These are phyloP conservation scores for Sebastes trivittatus DNA, from an alignment of 2,797 vertebrate species.

Conservation along the genomic window DNA sequence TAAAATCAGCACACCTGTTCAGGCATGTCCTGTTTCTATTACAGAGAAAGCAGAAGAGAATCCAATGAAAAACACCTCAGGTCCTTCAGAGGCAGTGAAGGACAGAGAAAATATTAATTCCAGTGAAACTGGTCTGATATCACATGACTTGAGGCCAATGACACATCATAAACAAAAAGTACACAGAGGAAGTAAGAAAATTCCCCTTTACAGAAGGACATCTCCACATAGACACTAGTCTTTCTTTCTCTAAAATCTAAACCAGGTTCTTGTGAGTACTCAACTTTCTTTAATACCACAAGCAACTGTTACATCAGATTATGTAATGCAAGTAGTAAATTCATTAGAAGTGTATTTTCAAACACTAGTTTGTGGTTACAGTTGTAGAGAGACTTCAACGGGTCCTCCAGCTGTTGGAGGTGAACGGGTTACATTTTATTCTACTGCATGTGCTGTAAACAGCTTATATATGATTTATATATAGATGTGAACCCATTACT, in stretches of 20 bases:
- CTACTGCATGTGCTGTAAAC: background rate
- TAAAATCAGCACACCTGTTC: background rate
- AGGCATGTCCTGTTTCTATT: background rate
- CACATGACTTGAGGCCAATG: conserved; percentile 19
- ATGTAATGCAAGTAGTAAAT: background rate
- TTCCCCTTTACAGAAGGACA: background rate
- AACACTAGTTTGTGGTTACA: too few species aligned
- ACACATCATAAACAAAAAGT: background rate
- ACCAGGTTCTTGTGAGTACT: background rate
- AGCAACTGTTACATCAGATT: background rate
- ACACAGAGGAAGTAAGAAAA: background rate
- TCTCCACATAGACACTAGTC: background rate
- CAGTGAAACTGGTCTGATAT: conserved; percentile 6
- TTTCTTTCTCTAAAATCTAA: background rate
- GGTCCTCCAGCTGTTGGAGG: background rate
- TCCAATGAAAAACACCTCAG: background rate
- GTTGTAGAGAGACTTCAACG: too few species aligned
- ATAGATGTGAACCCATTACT: background rate
- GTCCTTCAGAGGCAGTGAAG: too few species aligned
- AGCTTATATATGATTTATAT: background rate
- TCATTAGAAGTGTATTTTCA: background rate
- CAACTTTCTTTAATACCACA: background rate
- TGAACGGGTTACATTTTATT: background rate
- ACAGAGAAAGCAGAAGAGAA: background rate
- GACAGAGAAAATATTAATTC: background rate